These are phyloP conservation scores for Teleiodes luculella DNA, from an alignment of 2,888 invertebrate species.

Conservation along the genomic window DNA sequence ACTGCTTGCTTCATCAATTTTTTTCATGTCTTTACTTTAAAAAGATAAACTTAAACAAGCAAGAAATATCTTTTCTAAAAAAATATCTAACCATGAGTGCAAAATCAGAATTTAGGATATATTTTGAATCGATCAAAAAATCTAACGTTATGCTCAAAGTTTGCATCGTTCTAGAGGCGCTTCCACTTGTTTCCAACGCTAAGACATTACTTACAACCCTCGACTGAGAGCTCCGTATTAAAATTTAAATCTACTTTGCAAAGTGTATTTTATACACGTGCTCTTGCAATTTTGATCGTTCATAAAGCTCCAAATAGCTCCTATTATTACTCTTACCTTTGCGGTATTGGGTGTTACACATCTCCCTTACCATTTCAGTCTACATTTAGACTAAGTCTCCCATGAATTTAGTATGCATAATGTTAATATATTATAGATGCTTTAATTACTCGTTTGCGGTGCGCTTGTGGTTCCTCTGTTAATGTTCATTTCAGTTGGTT, in stretches of 20 bases:
- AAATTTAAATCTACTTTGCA: slow-evolving; percentile 79
- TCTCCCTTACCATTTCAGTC: slow-evolving; percentile 57
- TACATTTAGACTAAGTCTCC: slow-evolving; percentile 64
- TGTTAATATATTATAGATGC: slow-evolving; percentile 73
- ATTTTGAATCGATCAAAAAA: neutral
- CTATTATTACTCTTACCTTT: slow-evolving; percentile 73
- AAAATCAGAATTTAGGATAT: no score
- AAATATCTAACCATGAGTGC: no score
- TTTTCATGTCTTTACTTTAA: no score
- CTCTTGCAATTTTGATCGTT: slow-evolving; percentile 77
- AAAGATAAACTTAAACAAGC: no score
- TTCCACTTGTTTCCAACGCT: slow-evolving; percentile 66
- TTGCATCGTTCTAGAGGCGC: slow-evolving; percentile 26
- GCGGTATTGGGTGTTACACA: slow-evolving; percentile 73
- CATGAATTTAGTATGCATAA: slow-evolving; percentile 69
- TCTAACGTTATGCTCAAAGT: neutral
- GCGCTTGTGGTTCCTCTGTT: slow-evolving; percentile 53
- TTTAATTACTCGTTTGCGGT: slow-evolving; percentile 74
- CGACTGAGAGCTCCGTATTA: slow-evolving; percentile 76
- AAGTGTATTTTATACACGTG: slow-evolving; percentile 79
- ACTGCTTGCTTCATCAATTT: no score
- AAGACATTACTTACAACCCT: slow-evolving; percentile 74
- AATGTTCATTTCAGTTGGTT: slow-evolving; percentile 46
- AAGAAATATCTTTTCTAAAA: no score
- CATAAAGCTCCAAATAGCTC: slow-evolving; percentile 73